Conservation (phyloP, 30 jellyfish, hydroid and myxozoan genomes). For the Cassiopea xamachana region DNA sequence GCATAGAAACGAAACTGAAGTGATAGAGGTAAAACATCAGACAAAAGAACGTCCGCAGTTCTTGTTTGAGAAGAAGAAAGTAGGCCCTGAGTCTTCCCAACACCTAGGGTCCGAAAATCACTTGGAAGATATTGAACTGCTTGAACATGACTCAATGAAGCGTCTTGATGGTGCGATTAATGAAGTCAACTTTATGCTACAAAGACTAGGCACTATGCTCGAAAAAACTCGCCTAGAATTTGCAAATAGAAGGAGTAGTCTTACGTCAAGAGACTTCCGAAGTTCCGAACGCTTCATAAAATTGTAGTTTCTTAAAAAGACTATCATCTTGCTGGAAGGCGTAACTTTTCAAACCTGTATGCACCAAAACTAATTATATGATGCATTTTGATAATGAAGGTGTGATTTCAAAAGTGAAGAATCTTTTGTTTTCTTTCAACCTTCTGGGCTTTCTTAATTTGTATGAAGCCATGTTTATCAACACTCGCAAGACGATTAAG, state of each 20-base stretch:
- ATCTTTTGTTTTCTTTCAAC: not conserved
- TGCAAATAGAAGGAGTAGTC: constrained; percentile 50
- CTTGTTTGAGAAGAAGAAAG: not conserved
- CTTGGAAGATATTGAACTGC: constrained; percentile 20
- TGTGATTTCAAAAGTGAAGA: not conserved
- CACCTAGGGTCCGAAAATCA: not conserved
- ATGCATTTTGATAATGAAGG: not conserved
- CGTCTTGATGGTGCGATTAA: constrained; percentile 68
- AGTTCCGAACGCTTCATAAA: constrained; percentile 4
- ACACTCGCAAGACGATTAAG: too few species aligned
- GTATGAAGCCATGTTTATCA: too few species aligned
- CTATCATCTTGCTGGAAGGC: not conserved
- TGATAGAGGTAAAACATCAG: not conserved
- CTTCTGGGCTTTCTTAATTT: too few species aligned
- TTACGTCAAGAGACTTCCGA: constrained; percentile 17
- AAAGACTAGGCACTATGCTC: constrained; percentile 55
- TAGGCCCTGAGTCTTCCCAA: not conserved
- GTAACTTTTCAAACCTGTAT: not conserved
- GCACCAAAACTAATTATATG: not conserved
- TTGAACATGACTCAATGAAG: constrained; percentile 59
- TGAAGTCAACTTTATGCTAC: constrained; percentile 66
- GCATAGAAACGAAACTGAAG: not conserved
- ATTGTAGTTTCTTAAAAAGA: not conserved
- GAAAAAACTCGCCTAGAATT: constrained; percentile 59
- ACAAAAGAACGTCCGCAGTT: not conserved